Evolutionary conservation across 2,797 vertebrate genomes (phyloP).

Genomic region (Danio albolineatus): DNA sequence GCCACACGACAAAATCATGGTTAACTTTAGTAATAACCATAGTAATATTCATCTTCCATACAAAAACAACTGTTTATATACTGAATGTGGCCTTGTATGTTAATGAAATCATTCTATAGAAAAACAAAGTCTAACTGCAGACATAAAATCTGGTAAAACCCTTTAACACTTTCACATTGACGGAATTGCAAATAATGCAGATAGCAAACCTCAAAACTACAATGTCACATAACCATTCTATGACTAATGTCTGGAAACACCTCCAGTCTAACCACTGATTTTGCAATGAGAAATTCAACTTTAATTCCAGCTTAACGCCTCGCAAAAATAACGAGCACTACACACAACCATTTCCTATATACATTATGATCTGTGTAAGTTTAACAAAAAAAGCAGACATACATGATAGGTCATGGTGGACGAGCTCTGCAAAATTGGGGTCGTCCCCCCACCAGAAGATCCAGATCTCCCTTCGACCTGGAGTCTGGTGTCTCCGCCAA

Average conservation of each 20-base stretch:
- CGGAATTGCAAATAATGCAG: conserved; percentile 5
- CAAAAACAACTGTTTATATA: background rate
- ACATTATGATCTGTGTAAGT: background rate
- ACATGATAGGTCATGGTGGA: conserved; percentile 97
- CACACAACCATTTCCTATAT: background rate
- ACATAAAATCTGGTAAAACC: background rate
- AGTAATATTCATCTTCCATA: background rate
- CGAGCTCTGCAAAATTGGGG: conserved; percentile 96
- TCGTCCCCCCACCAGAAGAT: conserved; percentile 99
- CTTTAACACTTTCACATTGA: background rate
- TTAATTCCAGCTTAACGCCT: background rate
- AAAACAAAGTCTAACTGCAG: background rate
- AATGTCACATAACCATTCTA: background rate
- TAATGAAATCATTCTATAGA: background rate
- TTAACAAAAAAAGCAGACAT: conserved; percentile 66
- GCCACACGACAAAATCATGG: background rate
- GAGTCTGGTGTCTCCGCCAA: conserved; percentile 95
- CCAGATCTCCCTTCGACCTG: conserved; percentile 96
- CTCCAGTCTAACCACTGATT: conserved; percentile 21
- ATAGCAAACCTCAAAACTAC: conserved; percentile 24
- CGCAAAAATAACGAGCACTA: background rate
- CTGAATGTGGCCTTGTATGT: background rate
- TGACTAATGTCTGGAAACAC: conserved; percentile 24
- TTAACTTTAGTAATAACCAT: background rate
- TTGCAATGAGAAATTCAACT: background rate